Evolutionary conservation across 2,888 invertebrate genomes (phyloP), one percentile per base, ranked within the genome.

Genomic region (Leptinotarsa haldemani): DNA sequence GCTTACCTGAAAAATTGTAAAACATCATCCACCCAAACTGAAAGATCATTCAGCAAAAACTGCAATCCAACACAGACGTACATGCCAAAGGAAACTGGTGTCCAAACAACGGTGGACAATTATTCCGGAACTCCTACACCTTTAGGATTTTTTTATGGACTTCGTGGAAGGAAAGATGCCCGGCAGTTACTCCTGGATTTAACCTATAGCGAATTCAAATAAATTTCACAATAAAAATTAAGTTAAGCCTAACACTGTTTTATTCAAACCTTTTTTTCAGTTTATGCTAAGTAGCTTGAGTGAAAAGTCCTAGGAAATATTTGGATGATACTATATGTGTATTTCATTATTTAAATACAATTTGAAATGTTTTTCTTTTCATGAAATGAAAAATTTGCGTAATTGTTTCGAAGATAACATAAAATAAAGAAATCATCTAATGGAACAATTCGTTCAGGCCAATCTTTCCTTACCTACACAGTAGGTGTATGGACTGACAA

Each of bases 21-120:
- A 48, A 94, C 95, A 0, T 91, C 90, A 80, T 92, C 93, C 12
- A 91, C 92, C 0, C 94, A 94, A 87, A 94, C 94, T 0, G 80
- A 89, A 75, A 89, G 91, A 81, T 93, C 93, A 73, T 90, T 92
- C 82, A 89, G 91, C 73, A 89, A 92, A 65, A 88, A 90, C 7
- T 89, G 90, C 66, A 90, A 89, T 48, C 75, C 74, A 25, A 89
- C 90, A 15, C 94, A 95, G 87, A 93, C 93, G 0, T 88, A 88
- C 77, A 83, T 87, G 16, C 86, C 87, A 22, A 89, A 88, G 85
- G 89, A 88, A 78, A 86, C 84, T 66, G 80, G 78, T 52, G 81
- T 83, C n/a, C 89, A 90, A 83, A 90, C 90, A 0, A 86, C 81
- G 71, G 84, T 80, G 70, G 89, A 90, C 65, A 86, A 84, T 71